Base-by-base conservation (phyloP, 2,113 vertebrate species). In the Pelecanoides urinatrix region DNA sequence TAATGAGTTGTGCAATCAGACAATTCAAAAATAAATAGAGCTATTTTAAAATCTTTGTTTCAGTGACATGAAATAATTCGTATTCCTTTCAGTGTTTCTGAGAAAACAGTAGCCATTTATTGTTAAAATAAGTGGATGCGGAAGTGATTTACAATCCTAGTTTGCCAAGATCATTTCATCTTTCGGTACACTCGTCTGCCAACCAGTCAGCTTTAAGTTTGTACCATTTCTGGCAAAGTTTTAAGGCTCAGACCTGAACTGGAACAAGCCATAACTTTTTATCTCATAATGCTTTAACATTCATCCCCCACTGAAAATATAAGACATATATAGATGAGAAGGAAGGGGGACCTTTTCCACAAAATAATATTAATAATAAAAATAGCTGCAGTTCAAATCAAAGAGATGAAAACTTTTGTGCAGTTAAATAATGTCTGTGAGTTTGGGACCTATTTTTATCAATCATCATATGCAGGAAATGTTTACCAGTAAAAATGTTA, bases 271-370 rank as follows among this genome's bases (percentile, higher is more conserved):
- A 23, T 23, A 82, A 44, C 2, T 11, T 89, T 93, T 53, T 62
- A 45, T 86, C 7, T 61, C 38, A 19, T 30, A 56, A 66, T 38
- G 13, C 9, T 62, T 84, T 81, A 63, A 82, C 25, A 52, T 47
- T 75, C 34, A 36, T 56, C 3, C 4, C 49, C 34, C 16, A 65
- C 7, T 83, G 36, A 73, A 90, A 90, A 56, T 1, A 27, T 40
- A 58, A 66, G 18, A 10, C 10, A 58, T 38, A 13, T 13, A 47
- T 4, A 25, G 26, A 76, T 66, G 3, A 27, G 21, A 56, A 65
- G 3, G 30, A 73, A 4, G 9, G 6, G 6, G 0, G 3, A 25
- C 0, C 0, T 21, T 40, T 79, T 44, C 25, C 10, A 30, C 7
- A 55, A 82, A 70, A 27, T 70, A 83, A 38, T 29, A 47, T 17